These are phyloP conservation scores for Cremastinae sp. DNA, from an alignment of 2,888 invertebrate species.

Conservation along the genomic window DNA sequence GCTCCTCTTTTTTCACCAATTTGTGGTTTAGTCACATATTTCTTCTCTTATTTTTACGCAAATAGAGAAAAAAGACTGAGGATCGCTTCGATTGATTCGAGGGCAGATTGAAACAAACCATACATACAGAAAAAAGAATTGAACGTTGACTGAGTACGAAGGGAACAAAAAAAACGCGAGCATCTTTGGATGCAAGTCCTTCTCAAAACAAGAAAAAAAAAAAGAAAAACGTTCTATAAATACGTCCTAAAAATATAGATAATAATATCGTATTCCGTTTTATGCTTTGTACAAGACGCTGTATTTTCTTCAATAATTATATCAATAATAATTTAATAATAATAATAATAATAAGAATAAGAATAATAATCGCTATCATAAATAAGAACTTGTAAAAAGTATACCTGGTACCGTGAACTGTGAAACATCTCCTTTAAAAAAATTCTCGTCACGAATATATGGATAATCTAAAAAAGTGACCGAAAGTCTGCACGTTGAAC, in stretches of 20 bases:
- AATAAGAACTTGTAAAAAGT: constrained; percentile 78
- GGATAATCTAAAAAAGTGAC: constrained; percentile 72
- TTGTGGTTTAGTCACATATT: constrained; percentile 10
- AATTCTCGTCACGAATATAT: constrained; percentile 67
- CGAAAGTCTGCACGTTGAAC: constrained; percentile 71
- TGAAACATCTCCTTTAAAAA: constrained; percentile 73
- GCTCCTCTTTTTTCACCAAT: constrained; percentile 16
- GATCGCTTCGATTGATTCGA: neutral
- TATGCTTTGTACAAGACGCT: constrained; percentile 71
- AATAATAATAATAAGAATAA: constrained; percentile 66
- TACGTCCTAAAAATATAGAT: constrained; percentile 70
- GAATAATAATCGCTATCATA: constrained; percentile 75
- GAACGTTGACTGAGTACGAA: neutral
- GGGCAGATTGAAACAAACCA: constrained; percentile 38
- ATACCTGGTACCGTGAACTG: constrained; percentile 73
- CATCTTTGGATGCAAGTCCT: constrained; percentile 65
- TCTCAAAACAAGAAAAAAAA: constrained; percentile 61
- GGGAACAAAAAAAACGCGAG: constrained; percentile 62
- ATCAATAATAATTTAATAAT: constrained; percentile 64
- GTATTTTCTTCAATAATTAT: constrained; percentile 65
- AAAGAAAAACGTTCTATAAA: no score
- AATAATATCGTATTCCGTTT: constrained; percentile 66
- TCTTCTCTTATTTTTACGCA: constrained; percentile 19
- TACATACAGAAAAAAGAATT: constrained; percentile 31
- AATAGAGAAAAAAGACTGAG: constrained; percentile 15